phyloP scores from a whole-genome alignment of 2,888 invertebrate genomes.

The Diplolepis rosae region DNA sequence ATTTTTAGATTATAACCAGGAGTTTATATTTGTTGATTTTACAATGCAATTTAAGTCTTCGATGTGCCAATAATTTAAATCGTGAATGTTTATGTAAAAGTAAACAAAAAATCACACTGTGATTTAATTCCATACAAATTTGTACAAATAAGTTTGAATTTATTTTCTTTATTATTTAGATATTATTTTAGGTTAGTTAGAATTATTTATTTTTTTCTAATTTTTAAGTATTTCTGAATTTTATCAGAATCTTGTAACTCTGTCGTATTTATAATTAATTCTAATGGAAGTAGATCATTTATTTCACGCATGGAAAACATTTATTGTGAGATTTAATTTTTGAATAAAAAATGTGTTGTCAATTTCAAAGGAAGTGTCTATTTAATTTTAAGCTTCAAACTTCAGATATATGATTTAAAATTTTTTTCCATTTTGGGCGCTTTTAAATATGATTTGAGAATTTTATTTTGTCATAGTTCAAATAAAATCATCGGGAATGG shows the following conservation, averaged over 20 bases:
- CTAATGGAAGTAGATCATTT: neutral
- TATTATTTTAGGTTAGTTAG: neutral
- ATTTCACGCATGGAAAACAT: neutral
- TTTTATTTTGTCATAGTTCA: too few relatives aligned
- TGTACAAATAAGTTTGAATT: neutral
- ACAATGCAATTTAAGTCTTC: neutral
- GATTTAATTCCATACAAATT: constrained; percentile 5
- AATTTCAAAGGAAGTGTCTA: neutral
- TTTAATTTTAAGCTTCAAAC: neutral
- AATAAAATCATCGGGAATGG: too few relatives aligned
- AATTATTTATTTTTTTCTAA: neutral
- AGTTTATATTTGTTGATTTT: neutral
- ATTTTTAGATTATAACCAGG: neutral
- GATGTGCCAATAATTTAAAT: neutral
- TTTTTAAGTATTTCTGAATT: neutral
- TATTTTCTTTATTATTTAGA: neutral
- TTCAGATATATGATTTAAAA: neutral
- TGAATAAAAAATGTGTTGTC: neutral
- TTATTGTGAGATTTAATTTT: neutral
- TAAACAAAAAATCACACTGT: neutral
- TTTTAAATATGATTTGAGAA: too few relatives aligned
- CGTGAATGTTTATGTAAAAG: neutral
- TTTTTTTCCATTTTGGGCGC: too few relatives aligned
- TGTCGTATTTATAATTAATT: neutral
- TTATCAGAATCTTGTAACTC: neutral